A percentile compares a stretch with the other conserved stretches of the same genome.
phyloP scores from a whole-genome alignment of 2,113 vertebrate species.

The Campylomormyrus numenius region DNA sequence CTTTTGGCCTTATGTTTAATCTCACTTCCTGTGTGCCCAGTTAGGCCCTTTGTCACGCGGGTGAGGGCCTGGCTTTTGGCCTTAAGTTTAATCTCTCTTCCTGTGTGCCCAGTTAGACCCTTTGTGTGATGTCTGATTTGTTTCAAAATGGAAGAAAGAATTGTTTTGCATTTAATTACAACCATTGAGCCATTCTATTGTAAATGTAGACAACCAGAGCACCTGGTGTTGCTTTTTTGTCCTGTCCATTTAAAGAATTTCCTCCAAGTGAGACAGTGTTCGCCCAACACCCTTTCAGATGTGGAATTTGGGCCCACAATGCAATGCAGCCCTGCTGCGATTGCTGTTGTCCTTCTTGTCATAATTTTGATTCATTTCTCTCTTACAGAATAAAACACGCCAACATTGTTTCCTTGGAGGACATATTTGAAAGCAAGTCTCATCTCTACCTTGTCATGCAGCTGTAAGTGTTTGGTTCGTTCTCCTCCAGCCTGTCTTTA shows the following conservation, averaged over 20 bases:
- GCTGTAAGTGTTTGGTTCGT: constrained; percentile 73
- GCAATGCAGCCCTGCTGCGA: background rate
- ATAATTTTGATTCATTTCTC: constrained; percentile 1
- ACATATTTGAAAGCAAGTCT: constrained; percentile 89
- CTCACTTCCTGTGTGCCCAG: background rate
- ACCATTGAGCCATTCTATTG: background rate
- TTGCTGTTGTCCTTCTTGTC: background rate
- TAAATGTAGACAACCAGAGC: background rate
- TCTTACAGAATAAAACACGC: constrained; percentile 83
- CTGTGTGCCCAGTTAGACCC: too few species aligned
- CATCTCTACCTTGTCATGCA: constrained; percentile 99
- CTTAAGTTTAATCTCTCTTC: too few species aligned
- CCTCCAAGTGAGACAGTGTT: background rate
- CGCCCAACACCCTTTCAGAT: background rate
- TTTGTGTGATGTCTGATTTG: background rate
- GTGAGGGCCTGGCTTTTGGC: too few species aligned
- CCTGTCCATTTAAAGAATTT: background rate
- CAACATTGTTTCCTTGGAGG: constrained; percentile 95
- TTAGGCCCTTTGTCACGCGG: too few species aligned
- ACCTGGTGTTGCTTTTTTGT: background rate
- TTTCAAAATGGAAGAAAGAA: background rate
- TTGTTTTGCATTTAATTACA: background rate
- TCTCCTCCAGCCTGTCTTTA: background rate
- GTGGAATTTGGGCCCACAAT: background rate
- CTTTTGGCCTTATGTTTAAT: background rate